Evolutionary conservation across 2,113 vertebrate genomes (phyloP).

Genomic region (Seriola dumerili): DNA sequence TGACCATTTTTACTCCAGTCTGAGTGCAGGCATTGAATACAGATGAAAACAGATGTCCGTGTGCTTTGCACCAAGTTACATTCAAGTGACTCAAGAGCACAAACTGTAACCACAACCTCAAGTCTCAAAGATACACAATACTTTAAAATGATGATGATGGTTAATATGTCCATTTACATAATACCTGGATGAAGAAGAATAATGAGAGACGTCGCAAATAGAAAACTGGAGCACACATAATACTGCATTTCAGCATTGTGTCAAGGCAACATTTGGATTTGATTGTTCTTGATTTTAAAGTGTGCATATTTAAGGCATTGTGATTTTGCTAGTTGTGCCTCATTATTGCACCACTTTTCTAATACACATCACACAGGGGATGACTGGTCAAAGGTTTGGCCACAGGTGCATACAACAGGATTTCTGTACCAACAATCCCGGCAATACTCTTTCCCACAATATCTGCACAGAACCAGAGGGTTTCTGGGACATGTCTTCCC

Average conservation of each 20-base stretch:
- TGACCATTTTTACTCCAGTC: constrained; percentile 35
- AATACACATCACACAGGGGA: constrained; percentile 64
- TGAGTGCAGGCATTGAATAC: constrained; percentile 18
- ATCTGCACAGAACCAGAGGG: constrained; percentile 70
- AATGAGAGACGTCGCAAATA: background rate
- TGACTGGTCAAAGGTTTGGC: constrained; percentile 64
- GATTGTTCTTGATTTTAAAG: background rate
- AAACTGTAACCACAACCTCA: background rate
- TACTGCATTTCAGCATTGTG: constrained; percentile 9
- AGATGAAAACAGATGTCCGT: background rate
- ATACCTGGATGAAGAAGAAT: background rate
- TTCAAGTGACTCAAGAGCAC: background rate
- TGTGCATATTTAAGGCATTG: constrained; percentile 63
- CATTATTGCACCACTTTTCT: constrained; percentile 1
- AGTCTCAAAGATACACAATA: background rate
- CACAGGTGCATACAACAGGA: constrained; percentile 72
- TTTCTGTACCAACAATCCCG: constrained; percentile 73
- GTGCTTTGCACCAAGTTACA: constrained; percentile 28
- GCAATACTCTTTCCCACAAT: constrained; percentile 74
- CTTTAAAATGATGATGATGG: background rate
- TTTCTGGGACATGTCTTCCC: constrained; percentile 24
- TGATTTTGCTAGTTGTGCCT: constrained; percentile 23
- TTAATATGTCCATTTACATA: constrained; percentile 38
- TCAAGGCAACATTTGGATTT: constrained; percentile 50
- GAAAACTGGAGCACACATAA: background rate